These are phyloP conservation scores for Oceanites oceanicus DNA, from an alignment of 2,113 vertebrate genomes.

Conservation along the genomic window DNA sequence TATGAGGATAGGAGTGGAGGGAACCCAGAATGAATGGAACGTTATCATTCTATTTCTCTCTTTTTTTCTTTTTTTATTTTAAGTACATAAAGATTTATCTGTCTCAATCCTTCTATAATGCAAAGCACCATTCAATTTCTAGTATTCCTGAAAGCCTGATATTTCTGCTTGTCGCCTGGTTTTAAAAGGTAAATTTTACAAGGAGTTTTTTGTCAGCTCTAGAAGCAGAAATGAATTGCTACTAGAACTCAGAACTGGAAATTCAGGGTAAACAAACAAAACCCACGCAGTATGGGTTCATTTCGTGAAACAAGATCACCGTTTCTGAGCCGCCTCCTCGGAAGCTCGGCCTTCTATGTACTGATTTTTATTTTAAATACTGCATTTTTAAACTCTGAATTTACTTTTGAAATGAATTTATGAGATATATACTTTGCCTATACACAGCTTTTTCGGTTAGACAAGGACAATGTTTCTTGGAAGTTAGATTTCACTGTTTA, in stretches of 20 bases:
- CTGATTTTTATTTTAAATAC: background rate
- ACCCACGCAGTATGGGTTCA: accelerated
- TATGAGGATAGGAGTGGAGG: background rate
- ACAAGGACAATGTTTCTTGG: background rate
- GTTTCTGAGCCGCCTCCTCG: accelerated
- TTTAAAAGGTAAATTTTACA: background rate
- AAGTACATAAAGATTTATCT: background rate
- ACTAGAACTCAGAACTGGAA: background rate
- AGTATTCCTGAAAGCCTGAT: background rate
- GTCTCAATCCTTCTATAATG: background rate
- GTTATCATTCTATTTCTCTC: background rate
- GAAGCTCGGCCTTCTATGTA: background rate
- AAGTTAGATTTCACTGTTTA: background rate
- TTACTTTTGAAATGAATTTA: background rate
- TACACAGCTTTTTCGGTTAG: background rate
- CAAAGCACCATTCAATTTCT: background rate
- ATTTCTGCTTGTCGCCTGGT: background rate
- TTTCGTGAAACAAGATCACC: background rate
- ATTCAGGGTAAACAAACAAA: background rate
- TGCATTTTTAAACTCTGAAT: background rate
- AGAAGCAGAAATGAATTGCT: background rate
- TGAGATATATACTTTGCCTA: background rate
- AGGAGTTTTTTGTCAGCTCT: background rate
- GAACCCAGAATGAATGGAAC: background rate
- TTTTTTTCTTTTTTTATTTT: background rate